Percentiles rank a stretch among this genome's conserved stretches.
Evolutionary conservation across 2,888 invertebrate species (phyloP).

Genomic region (Oxyteleia sp.): DNA sequence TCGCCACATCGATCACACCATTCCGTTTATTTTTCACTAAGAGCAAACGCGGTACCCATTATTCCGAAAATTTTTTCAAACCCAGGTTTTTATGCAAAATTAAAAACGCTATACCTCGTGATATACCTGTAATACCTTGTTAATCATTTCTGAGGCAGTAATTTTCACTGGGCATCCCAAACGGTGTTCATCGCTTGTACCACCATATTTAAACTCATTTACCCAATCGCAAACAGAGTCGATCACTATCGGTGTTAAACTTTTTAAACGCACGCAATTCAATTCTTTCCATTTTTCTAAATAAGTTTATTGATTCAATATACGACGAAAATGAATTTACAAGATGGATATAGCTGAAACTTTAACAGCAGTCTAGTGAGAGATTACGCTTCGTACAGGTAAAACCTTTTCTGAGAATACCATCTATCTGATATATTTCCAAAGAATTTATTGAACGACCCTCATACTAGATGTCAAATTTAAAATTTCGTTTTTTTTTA

Average conservation of each 20-base stretch:
- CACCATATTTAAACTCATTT: too few species aligned
- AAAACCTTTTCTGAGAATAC: conserved; percentile 16
- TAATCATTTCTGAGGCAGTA: neutral
- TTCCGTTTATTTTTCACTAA: neutral
- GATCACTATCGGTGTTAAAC: too few species aligned
- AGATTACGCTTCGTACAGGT: conserved; percentile 15
- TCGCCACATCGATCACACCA: conserved; percentile 47
- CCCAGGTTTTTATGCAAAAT: conserved; percentile 78
- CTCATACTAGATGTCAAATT: too few species aligned
- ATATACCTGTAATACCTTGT: too few species aligned
- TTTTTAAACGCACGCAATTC: conserved; percentile 89
- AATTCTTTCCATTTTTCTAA: conserved; percentile 15
- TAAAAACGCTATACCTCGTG: conserved; percentile 82
- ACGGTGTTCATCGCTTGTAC: too few species aligned
- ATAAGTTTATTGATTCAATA: conserved; percentile 11
- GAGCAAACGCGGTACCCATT: conserved; percentile 79
- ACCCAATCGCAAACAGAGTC: conserved; percentile 97
- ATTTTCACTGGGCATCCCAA: too few species aligned
- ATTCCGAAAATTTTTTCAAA: neutral
- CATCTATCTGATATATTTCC: conserved; percentile 15
- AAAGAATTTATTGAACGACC: conserved; percentile 28
- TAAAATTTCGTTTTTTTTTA: too few species aligned
- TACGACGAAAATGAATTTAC: conserved; percentile 20
- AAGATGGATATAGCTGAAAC: conserved; percentile 13
- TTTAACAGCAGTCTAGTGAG: conserved; percentile 19